Evolutionary conservation across 1,140 invertebrate species (phyloP).

Genomic region (Steinernema feltiae): DNA sequence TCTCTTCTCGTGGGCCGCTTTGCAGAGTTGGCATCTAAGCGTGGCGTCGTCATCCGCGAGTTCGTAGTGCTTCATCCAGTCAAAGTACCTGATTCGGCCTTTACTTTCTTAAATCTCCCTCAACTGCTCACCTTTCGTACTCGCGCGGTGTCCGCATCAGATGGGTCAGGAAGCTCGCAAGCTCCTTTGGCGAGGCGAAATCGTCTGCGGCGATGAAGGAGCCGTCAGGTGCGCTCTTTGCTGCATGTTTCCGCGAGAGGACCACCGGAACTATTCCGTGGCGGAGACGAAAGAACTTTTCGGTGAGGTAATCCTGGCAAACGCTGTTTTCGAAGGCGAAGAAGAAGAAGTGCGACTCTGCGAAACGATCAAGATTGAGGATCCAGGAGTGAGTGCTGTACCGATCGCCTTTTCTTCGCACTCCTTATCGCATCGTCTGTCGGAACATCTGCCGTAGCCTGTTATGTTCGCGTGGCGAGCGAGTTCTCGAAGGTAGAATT

Average conservation of each 20-base stretch:
- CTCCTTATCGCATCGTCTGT: not conserved
- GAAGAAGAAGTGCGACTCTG: slow-evolving; percentile 21
- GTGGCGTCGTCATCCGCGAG: not conserved
- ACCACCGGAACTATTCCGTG: slow-evolving; percentile 29
- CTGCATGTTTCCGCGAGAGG: not conserved
- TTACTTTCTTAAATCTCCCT: not conserved
- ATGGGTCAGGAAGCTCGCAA: not conserved
- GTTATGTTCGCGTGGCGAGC: slow-evolving; percentile 64
- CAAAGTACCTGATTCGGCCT: not conserved
- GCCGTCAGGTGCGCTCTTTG: not conserved
- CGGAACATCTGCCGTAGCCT: slow-evolving; percentile 68
- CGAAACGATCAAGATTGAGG: not conserved
- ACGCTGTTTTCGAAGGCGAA: slow-evolving; percentile 33
- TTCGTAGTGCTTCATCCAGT: not conserved
- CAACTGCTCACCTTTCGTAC: not conserved
- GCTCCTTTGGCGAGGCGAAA: not conserved
- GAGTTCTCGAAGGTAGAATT: slow-evolving; percentile 64
- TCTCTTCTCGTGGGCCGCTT: not conserved
- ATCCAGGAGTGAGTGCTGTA: not conserved
- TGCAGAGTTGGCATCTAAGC: not conserved
- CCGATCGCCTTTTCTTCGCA: not conserved
- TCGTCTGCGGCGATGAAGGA: slow-evolving; percentile 10
- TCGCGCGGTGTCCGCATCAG: not conserved
- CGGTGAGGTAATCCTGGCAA: slow-evolving; percentile 32
- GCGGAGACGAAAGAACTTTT: slow-evolving; percentile 31